A percentile compares a stretch with the other conserved stretches of the same genome.
These are phyloP conservation scores for Tauraco erythrolophus DNA, from an alignment of 2,113 vertebrate genomes.

Conservation along the genomic window DNA sequence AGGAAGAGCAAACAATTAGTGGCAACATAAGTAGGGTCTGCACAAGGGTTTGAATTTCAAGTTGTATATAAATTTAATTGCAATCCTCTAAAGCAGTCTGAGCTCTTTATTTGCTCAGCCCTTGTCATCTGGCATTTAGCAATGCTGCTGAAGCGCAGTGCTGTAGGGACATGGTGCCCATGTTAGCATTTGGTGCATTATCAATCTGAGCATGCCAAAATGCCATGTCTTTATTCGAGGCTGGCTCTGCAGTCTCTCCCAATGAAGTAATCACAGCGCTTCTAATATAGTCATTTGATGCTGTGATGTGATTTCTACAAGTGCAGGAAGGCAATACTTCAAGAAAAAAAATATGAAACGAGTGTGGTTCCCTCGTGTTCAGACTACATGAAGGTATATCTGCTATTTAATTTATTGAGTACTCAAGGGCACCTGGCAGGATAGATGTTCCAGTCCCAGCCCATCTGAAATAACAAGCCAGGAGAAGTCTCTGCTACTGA, in stretches of 20 bases:
- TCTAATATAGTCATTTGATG: background rate
- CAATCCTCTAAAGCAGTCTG: background rate
- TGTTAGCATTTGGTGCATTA: background rate
- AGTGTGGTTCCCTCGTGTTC: background rate
- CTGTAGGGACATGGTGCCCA: fast-evolving
- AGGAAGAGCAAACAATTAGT: background rate
- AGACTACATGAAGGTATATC: background rate
- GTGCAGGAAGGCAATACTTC: constrained; percentile 16
- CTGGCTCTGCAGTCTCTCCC: background rate
- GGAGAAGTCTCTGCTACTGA: constrained; percentile 21
- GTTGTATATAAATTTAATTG: background rate
- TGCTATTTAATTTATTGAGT: constrained; percentile 49
- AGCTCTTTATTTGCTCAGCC: background rate
- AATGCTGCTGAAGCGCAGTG: background rate
- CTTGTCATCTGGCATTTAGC: background rate
- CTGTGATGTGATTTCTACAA: background rate
- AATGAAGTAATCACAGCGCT: background rate
- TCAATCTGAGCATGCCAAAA: background rate
- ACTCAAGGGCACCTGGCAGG: constrained; percentile 39
- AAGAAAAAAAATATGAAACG: background rate
- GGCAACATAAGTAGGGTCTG: background rate
- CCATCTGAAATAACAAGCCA: constrained; percentile 53
- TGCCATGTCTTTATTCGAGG: background rate
- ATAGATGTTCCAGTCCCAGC: constrained; percentile 58
- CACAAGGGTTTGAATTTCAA: background rate